A percentile compares a stretch with the other conserved stretches of the same genome.
These are phyloP conservation scores for Pseudotriccus pelzelni DNA, from an alignment of 2,797 vertebrate species.

Conservation along the genomic window DNA sequence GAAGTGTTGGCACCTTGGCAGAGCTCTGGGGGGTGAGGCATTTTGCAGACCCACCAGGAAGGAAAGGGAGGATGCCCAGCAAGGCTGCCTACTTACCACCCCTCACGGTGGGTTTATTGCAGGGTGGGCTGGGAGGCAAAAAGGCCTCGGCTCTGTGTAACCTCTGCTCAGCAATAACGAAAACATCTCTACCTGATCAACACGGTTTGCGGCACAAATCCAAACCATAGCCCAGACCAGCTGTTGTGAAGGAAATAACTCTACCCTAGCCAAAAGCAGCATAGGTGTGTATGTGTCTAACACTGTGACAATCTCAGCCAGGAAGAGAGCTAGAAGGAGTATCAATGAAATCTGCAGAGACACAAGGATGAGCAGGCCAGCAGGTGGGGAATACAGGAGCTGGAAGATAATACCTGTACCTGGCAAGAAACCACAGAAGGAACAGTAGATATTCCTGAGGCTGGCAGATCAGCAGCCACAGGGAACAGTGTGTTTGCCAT, in stretches of 20 bases:
- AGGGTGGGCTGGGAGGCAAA: neutral
- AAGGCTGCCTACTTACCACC: neutral
- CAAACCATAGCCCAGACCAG: neutral
- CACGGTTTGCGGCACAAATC: neutral
- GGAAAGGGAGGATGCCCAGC: neutral
- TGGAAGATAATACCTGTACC: neutral
- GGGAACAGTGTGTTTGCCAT: neutral
- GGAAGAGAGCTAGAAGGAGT: neutral
- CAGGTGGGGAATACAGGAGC: neutral
- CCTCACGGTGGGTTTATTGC: neutral
- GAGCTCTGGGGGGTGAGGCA: neutral
- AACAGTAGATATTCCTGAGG: neutral
- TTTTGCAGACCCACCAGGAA: neutral
- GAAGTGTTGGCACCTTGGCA: neutral
- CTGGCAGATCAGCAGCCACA: neutral
- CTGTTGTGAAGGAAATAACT: neutral
- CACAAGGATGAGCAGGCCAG: neutral
- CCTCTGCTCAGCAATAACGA: neutral
- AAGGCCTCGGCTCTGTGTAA: neutral
- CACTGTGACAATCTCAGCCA: neutral
- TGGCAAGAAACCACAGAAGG: neutral
- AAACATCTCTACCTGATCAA: neutral
- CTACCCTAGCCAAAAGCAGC: neutral
- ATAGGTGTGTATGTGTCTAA: neutral
- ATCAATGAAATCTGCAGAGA: neutral